Evolutionary conservation across 2,888 invertebrate species (phyloP).

Genomic region (Pammene aurita): DNA sequence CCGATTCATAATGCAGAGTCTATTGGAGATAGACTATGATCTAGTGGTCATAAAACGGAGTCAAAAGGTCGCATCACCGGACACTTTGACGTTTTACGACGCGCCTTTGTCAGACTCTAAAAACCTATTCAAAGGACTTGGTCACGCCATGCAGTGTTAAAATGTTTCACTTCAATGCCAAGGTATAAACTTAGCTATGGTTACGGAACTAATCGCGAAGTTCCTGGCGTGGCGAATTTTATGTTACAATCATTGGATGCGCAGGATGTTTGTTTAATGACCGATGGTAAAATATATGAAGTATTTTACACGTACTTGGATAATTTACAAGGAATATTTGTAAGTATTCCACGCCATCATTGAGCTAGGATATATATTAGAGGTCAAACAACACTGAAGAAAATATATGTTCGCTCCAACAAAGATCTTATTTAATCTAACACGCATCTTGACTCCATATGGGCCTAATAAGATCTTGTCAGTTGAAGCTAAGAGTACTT

Average conservation of each 20-base stretch:
- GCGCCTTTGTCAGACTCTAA: constrained; percentile 70
- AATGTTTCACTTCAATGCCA: constrained; percentile 34
- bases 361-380: too few species aligned
- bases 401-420: too few species aligned
- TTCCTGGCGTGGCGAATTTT: constrained; percentile 10
- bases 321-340: too few species aligned
- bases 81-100: constrained; percentile 69
- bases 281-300: not conserved
- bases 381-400: too few species aligned
- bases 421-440: too few species aligned
- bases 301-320: not conserved
- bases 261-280: constrained; percentile 16
- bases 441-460: too few species aligned
- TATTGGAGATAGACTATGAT: not conserved
- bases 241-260: not conserved
- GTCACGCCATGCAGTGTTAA: constrained; percentile 49
- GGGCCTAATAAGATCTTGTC: too few species aligned
- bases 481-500: too few species aligned
- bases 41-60: constrained; percentile 47
- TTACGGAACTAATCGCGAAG: constrained; percentile 25
- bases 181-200: constrained; percentile 24
- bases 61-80: constrained; percentile 63
- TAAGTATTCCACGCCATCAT: too few species aligned
- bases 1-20: too few species aligned
- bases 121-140: constrained; percentile 65